Evolutionary conservation across 2,888 invertebrate species (phyloP).

Genomic region (Andrena marginata): DNA sequence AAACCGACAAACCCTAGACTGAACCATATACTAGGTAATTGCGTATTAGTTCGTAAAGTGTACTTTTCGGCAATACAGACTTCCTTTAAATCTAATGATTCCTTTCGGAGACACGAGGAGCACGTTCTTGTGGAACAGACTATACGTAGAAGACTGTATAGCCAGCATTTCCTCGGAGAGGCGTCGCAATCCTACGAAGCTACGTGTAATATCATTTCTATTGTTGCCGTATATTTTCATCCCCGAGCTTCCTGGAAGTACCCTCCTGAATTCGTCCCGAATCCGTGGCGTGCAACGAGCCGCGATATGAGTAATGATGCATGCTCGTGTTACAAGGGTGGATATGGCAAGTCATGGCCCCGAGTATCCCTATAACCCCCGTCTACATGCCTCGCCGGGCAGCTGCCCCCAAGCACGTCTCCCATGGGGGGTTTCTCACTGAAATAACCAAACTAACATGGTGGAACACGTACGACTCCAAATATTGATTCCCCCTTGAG

Average conservation of each 20-base stretch:
- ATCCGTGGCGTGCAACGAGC: slow-evolving; percentile 82
- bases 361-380: slow-evolving; percentile 78
- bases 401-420: slow-evolving; percentile 74
- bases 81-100: too few relatives aligned
- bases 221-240: slow-evolving; percentile 67
- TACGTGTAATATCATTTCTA: slow-evolving; percentile 48
- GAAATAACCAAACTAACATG: slow-evolving; percentile 78
- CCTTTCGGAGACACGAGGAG: too few relatives aligned
- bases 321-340: slow-evolving; percentile 82
- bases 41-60: too few relatives aligned
- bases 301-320: slow-evolving; percentile 85
- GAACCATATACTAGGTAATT: too few relatives aligned
- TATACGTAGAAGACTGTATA: too few relatives aligned
- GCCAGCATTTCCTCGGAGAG: neutral
- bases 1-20: too few relatives aligned
- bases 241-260: slow-evolving; percentile 68
- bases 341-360: slow-evolving; percentile 83
- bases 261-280: slow-evolving; percentile 70
- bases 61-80: too few relatives aligned
- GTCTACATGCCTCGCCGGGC: slow-evolving; percentile 62
- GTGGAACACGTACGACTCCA: slow-evolving; percentile 82
- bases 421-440: slow-evolving; percentile 74
- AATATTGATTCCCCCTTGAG: slow-evolving; percentile 83
- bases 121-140: too few relatives aligned
- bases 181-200: neutral